These are phyloP conservation scores for Mus minutoides DNA, from an alignment of 2,797 vertebrate genomes.

Conservation along the genomic window DNA sequence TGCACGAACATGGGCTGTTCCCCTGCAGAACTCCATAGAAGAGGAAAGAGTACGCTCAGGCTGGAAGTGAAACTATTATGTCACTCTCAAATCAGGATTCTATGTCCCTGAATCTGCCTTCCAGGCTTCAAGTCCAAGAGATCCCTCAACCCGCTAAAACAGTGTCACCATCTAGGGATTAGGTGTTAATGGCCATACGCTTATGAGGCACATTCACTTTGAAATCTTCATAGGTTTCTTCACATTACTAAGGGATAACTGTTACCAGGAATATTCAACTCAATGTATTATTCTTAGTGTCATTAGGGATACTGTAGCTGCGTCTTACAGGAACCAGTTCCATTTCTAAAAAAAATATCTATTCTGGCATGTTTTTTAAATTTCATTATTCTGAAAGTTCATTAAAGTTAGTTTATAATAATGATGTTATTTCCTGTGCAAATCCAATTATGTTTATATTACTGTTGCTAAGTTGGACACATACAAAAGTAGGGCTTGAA, in stretches of 20 bases:
- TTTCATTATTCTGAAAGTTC: background rate
- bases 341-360: background rate
- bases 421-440: background rate
- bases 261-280: background rate
- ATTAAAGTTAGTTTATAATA: background rate
- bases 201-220: background rate
- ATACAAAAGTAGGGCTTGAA: background rate
- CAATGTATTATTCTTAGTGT: background rate
- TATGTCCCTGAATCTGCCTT: background rate
- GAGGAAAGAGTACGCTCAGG: no score
- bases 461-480: background rate
- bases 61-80: background rate
- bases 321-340: background rate
- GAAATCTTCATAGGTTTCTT: background rate
- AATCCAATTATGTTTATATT: slow-evolving; percentile 25
- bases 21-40: background rate
- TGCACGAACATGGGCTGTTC: background rate
- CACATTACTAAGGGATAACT: background rate
- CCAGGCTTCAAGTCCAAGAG: background rate
- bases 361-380: background rate
- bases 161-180: background rate
- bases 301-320: background rate
- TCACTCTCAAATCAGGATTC: background rate
- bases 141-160: background rate
- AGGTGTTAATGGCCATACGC: background rate